Evolutionary conservation across 2,888 invertebrate species (phyloP).

Genomic region (Priocnemis perturbator): DNA sequence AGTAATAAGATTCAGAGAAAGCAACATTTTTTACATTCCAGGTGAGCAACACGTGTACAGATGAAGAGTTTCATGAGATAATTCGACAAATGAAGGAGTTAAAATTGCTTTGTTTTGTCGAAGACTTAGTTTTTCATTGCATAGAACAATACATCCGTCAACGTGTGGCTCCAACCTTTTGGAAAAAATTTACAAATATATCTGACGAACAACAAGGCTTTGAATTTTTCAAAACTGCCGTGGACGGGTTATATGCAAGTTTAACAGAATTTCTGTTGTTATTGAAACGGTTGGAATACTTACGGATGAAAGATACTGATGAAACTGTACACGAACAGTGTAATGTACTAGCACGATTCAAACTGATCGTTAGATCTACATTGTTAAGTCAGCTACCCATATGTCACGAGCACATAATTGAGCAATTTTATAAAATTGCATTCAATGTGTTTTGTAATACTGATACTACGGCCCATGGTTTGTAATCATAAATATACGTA

Average conservation of each 20-base stretch:
- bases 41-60: slow-evolving; percentile 49
- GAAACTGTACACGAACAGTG: slow-evolving; percentile 77
- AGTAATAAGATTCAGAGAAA: background rate
- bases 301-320: slow-evolving; percentile 61
- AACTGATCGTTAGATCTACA: slow-evolving; percentile 81
- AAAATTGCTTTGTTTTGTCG: slow-evolving; percentile 69
- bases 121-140: slow-evolving; percentile 74
- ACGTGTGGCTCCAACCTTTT: slow-evolving; percentile 81
- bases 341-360: slow-evolving; percentile 79
- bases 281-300: slow-evolving; percentile 77
- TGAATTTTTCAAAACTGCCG: slow-evolving; percentile 81
- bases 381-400: slow-evolving; percentile 84
- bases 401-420: slow-evolving; percentile 82
- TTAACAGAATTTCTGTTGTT: slow-evolving; percentile 78
- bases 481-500: slow-evolving; percentile 5
- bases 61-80: slow-evolving; percentile 70
- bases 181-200: slow-evolving; percentile 79
- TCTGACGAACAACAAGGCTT: slow-evolving; percentile 79
- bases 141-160: slow-evolving; percentile 80
- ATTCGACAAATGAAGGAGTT: slow-evolving; percentile 66
- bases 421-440: slow-evolving; percentile 86
- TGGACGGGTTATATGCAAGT: slow-evolving; percentile 80
- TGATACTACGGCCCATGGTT: slow-evolving; percentile 61
- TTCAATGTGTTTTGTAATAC: slow-evolving; percentile 82
- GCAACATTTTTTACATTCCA: background rate